Conservation (phyloP, 2,797 vertebrate species). For the Molossus alvarezi region DNA sequence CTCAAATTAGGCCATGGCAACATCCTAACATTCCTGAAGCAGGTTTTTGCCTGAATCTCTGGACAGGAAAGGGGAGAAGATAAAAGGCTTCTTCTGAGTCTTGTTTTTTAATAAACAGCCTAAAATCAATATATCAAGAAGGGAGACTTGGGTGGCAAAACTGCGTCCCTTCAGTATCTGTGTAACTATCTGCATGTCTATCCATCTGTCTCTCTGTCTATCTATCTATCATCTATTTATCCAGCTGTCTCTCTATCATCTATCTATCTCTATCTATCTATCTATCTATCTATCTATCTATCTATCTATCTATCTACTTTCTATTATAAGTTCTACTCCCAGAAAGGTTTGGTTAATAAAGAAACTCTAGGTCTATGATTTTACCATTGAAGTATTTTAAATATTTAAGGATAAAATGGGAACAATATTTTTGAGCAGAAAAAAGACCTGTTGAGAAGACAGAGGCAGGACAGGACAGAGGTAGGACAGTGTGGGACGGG, state of each 20-base stretch:
- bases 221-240: neutral
- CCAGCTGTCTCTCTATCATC: too few species aligned
- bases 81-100: neutral
- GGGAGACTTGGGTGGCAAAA: neutral
- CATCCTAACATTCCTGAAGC: neutral
- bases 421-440: neutral
- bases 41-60: neutral
- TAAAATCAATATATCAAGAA: neutral
- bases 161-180: neutral
- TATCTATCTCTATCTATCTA: too few species aligned
- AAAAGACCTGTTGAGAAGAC: neutral
- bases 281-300: neutral
- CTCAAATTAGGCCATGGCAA: neutral
- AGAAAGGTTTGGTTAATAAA: neutral
- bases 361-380: neutral
- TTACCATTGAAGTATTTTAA: neutral
- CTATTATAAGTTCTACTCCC: neutral
- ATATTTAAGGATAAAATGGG: neutral
- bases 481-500: too few species aligned
- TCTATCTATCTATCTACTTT: neutral
- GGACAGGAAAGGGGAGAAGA: neutral
- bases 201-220: too few species aligned
- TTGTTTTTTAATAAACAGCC: neutral
- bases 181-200: neutral
- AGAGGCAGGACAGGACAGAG: too few species aligned